Conservation (phyloP, 2,888 invertebrate species). For the Melanostoma mellinum region DNA sequence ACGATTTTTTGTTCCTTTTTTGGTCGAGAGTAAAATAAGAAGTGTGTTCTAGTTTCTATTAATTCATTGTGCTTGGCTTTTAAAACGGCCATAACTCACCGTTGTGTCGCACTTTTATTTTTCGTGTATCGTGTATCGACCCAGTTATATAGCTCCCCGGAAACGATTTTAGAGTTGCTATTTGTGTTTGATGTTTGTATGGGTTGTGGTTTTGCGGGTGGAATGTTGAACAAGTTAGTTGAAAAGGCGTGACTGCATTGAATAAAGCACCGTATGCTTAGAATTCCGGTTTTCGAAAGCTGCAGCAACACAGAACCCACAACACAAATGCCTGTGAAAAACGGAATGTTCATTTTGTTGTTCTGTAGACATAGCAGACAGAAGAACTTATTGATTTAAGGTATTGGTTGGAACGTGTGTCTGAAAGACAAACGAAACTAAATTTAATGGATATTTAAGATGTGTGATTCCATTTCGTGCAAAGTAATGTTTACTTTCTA, state of each 20-base stretch:
- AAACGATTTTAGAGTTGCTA: too few relatives aligned
- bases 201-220: slow-evolving; percentile 16
- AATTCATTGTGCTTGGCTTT: slow-evolving; percentile 57
- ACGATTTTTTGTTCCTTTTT: slow-evolving; percentile 31
- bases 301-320: slow-evolving; percentile 15
- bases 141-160: too few relatives aligned
- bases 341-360: not conserved
- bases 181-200: too few relatives aligned
- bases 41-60: slow-evolving; percentile 55
- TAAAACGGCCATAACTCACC: slow-evolving; percentile 42
- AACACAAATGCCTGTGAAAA: too few relatives aligned
- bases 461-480: not conserved
- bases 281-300: slow-evolving; percentile 43
- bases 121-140: too few relatives aligned
- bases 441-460: not conserved
- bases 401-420: slow-evolving; percentile 9
- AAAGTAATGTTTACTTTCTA: not conserved
- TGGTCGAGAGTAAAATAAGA: too few relatives aligned
- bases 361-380: not conserved
- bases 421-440: not conserved
- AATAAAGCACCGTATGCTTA: slow-evolving; percentile 30
- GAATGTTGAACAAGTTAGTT: slow-evolving; percentile 30
- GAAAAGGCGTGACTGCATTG: slow-evolving; percentile 33
- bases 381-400: slow-evolving; percentile 17
- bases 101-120: not conserved